Conservation (phyloP, 2,888 invertebrate genomes). For the Dysmachus trigonus region DNA sequence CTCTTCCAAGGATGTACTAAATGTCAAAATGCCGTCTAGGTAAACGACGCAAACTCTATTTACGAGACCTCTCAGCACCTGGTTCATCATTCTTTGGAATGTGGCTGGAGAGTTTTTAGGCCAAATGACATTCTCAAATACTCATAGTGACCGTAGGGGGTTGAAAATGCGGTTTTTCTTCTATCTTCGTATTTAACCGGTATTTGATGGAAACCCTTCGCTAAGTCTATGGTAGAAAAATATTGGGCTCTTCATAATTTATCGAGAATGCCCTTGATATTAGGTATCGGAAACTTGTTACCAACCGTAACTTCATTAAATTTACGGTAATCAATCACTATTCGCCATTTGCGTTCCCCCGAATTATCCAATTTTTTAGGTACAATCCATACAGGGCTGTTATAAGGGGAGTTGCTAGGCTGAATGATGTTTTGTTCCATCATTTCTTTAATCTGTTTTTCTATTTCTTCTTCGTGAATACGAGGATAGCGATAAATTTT, state of each 20-base stretch:
- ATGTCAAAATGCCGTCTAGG: constrained; percentile 48
- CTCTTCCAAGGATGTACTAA: constrained; percentile 46
- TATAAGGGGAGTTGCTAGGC: no score
- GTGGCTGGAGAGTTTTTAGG: constrained; percentile 42
- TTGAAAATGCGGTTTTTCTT: constrained; percentile 43
- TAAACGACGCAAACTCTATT: constrained; percentile 46
- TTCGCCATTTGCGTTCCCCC: no score
- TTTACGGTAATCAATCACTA: not conserved
- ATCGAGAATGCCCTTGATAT: constrained; percentile 46
- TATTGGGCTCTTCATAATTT: constrained; percentile 7
- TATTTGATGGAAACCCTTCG: constrained; percentile 51
- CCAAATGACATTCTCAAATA: constrained; percentile 42
- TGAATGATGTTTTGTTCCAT: no score
- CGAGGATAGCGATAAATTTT: no score
- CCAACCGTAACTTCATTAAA: not conserved
- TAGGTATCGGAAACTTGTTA: constrained; percentile 51
- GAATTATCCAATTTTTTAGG: no score
- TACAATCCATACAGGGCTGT: no score
- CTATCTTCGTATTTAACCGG: not conserved
- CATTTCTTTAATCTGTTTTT: no score
- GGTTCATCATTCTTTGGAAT: constrained; percentile 49
- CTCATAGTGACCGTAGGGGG: constrained; percentile 33
- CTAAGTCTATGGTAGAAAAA: constrained; percentile 51
- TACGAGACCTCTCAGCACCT: constrained; percentile 37
- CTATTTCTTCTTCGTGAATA: no score